These are phyloP conservation scores for Lymantria monacha DNA, from an alignment of 2,888 invertebrate genomes.

Conservation along the genomic window DNA sequence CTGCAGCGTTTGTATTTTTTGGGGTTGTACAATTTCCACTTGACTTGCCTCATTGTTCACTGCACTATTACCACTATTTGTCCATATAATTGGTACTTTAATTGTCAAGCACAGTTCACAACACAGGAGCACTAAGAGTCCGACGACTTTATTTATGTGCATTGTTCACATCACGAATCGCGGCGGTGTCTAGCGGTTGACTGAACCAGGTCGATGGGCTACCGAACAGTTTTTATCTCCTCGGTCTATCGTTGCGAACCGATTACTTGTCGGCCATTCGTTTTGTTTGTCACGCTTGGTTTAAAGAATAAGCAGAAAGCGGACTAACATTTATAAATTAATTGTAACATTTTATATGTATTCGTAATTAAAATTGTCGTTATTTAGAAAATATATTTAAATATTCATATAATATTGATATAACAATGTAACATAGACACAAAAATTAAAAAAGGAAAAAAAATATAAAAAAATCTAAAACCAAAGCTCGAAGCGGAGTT, in stretches of 20 bases:
- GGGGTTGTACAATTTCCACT: slow-evolving; percentile 39
- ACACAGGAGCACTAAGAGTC: slow-evolving; percentile 55
- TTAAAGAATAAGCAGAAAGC: slow-evolving; percentile 30
- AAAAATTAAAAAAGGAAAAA: too few relatives aligned
- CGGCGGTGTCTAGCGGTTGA: slow-evolving; percentile 58
- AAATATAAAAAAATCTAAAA: too few relatives aligned
- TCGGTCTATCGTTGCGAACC: slow-evolving; percentile 73
- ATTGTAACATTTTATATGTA: neutral
- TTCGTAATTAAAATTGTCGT: too few relatives aligned
- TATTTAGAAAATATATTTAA: too few relatives aligned
- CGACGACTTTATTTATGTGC: slow-evolving; percentile 52
- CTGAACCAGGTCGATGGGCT: slow-evolving; percentile 65
- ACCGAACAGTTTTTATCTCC: slow-evolving; percentile 74
- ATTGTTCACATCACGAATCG: slow-evolving; percentile 74
- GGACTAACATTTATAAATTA: slow-evolving; percentile 12
- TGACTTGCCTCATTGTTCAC: slow-evolving; percentile 44
- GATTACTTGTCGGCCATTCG: slow-evolving; percentile 66
- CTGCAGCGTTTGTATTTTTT: slow-evolving; percentile 13
- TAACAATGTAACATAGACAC: too few relatives aligned
- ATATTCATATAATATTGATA: too few relatives aligned
- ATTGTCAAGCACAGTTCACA: slow-evolving; percentile 61
- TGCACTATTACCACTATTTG: slow-evolving; percentile 55
- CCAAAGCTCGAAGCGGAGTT: too few relatives aligned
- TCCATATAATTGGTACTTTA: slow-evolving; percentile 65
- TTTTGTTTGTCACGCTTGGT: slow-evolving; percentile 49